Base-by-base conservation (phyloP, 1,140 invertebrate genomes). In the Tribolium castaneum region DNA sequence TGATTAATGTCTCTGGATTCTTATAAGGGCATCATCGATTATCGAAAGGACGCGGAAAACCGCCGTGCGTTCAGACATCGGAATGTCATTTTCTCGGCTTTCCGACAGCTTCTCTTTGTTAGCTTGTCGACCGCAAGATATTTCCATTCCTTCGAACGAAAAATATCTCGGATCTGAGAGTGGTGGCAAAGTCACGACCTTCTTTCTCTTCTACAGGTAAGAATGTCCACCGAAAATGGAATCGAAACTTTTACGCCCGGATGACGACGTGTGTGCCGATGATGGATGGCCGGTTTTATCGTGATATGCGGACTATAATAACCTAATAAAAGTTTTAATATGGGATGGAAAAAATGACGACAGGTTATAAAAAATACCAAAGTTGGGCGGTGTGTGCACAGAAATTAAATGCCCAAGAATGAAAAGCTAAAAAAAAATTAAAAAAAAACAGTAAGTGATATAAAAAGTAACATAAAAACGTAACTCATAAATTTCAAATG, bases 101-200 rank as follows among this genome's bases (percentile, higher is more conserved):
- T 73, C 52, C 59, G 62, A 70, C 79, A 70, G 35, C 79, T 76
- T 78, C 75, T 72, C 79, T 80, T 80, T 80, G 79, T 78, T 78
- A 80, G 76, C 77, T 78, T 80, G 77, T 78, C 79, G 79, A 80
- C 79, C 79, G 72, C 77, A 62, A 80, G 73, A 80, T 80, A 80
- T 80, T 80, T 80, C 35, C 79, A 78, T 78, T 72, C 76, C 72
- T 45, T 30, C 25, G 39, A 45, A 50, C 71, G 70, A 30, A 77
- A 80, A 80, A 70, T 75, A 56, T 75, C 71, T 54, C 50, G 35
- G 16, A 75, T 75, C 72, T 35, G n/a, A 22, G 25, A 12, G 30
- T n/a, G 3, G 56, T 3, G 9, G 4, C 6, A 6, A 34, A 35
- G 59, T 59, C 59, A 35, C 30, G 59, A 66, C 59, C 59, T 30